Conservation (phyloP, 2,113 vertebrate species). For the Lutjanus erythropterus region DNA sequence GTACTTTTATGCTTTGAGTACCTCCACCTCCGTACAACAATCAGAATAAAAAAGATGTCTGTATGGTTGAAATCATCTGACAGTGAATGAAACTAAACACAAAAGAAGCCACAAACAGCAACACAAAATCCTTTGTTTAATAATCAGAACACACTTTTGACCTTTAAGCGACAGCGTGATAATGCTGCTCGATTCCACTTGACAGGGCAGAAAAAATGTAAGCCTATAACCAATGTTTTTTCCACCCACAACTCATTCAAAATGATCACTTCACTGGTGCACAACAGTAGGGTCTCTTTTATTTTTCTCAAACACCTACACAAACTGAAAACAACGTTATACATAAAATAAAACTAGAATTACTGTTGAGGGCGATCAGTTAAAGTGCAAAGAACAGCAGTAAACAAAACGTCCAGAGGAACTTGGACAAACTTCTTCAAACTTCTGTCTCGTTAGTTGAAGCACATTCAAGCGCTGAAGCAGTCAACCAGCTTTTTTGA, state of each 20-base stretch:
- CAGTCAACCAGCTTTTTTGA: slow-evolving; percentile 75
- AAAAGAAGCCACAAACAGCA: neutral
- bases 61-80: neutral
- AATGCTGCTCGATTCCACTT: slow-evolving; percentile 28
- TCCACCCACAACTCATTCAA: slow-evolving; percentile 57
- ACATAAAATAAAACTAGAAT: slow-evolving; percentile 31
- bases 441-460: neutral
- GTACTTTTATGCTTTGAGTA: no score
- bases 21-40: no score
- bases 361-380: slow-evolving; percentile 1
- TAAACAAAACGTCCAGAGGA: slow-evolving; percentile 30
- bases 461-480: slow-evolving; percentile 51
- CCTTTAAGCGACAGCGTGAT: neutral
- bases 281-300: slow-evolving; percentile 44
- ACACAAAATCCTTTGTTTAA: slow-evolving; percentile 17
- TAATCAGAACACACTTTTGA: slow-evolving; percentile 6
- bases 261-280: slow-evolving; percentile 34
- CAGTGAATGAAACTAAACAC: neutral
- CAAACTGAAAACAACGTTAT: slow-evolving; percentile 49
- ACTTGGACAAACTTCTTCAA: slow-evolving; percentile 12
- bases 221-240: slow-evolving; percentile 18
- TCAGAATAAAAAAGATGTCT: neutral
- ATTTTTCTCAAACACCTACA: slow-evolving; percentile 64
- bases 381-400: slow-evolving; percentile 17
- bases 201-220: slow-evolving; percentile 8